A percentile compares a stretch with the other conserved stretches of the same genome.
Conservation (phyloP, 2,888 invertebrate genomes). For the Pterostichus madidus region DNA sequence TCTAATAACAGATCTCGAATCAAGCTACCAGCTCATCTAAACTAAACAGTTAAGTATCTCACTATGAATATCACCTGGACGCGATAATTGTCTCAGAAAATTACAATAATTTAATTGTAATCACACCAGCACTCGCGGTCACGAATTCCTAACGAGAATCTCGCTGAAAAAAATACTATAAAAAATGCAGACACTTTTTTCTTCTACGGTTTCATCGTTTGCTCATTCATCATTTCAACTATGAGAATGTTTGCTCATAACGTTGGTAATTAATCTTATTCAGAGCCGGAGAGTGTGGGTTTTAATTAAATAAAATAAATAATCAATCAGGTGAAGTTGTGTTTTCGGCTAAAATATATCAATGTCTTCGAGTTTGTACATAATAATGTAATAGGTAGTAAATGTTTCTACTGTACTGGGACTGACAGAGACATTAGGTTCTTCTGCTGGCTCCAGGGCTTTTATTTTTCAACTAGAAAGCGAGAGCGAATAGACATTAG, state of each 20-base stretch:
- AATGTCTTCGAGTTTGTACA: slow-evolving; percentile 38
- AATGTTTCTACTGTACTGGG: no score
- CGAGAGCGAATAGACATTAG: no score
- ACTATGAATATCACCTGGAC: slow-evolving; percentile 45
- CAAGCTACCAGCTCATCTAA: background rate
- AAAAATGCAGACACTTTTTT: slow-evolving; percentile 54
- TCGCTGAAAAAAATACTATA: slow-evolving; percentile 40
- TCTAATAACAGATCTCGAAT: slow-evolving; percentile 29
- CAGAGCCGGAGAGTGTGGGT: slow-evolving; percentile 63
- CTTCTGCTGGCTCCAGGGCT: no score
- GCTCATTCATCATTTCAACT: slow-evolving; percentile 66
- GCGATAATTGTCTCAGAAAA: slow-evolving; percentile 61
- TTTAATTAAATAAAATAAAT: slow-evolving; percentile 66
- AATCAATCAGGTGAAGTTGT: slow-evolving; percentile 54
- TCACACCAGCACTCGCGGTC: slow-evolving; percentile 39
- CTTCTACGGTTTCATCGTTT: slow-evolving; percentile 18
- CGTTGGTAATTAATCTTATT: slow-evolving; percentile 62
- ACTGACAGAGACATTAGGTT: no score
- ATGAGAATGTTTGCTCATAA: slow-evolving; percentile 58
- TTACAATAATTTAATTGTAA: slow-evolving; percentile 65
- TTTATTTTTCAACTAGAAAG: no score
- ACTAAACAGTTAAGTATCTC: slow-evolving; percentile 29
- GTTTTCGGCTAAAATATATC: slow-evolving; percentile 56
- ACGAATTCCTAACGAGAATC: slow-evolving; percentile 61
- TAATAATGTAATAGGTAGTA: background rate